These are phyloP conservation scores for Tympanoctomys barrerae DNA, from an alignment of 2,797 vertebrate species.

Conservation along the genomic window DNA sequence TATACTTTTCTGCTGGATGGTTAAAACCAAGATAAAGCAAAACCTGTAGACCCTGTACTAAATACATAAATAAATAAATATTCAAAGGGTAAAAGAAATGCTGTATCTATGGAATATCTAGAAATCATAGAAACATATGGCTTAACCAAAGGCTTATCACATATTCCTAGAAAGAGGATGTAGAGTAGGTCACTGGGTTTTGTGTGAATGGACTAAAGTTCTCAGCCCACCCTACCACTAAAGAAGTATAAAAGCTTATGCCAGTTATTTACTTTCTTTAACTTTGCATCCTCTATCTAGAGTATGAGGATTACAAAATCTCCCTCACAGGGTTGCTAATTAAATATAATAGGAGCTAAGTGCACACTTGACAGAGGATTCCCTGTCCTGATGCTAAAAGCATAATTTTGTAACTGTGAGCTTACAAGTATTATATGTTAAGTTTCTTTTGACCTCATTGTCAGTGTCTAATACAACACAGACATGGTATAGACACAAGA, in stretches of 20 bases:
- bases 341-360: background rate
- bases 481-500: constrained; percentile 47
- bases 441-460: constrained; percentile 28
- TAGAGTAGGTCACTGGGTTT: background rate
- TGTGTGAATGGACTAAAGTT: background rate
- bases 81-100: background rate
- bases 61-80: background rate
- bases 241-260: background rate
- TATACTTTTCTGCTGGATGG: too few species aligned
- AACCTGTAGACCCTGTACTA: too few species aligned
- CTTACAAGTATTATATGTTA: constrained; percentile 41
- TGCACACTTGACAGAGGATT: background rate
- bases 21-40: too few species aligned
- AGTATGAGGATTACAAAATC: background rate
- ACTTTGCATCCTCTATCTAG: background rate
- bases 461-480: constrained; percentile 58
- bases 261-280: background rate
- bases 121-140: background rate
- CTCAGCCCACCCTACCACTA: background rate
- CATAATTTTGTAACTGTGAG: constrained; percentile 11
- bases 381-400: background rate
- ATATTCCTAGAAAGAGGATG: background rate
- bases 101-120: background rate
- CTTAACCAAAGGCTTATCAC: background rate
- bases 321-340: background rate